A percentile compares a stretch with the other conserved stretches of the same genome.
Evolutionary conservation across 2,113 vertebrate species (phyloP).

Genomic region (Pachypanchax playfairii): DNA sequence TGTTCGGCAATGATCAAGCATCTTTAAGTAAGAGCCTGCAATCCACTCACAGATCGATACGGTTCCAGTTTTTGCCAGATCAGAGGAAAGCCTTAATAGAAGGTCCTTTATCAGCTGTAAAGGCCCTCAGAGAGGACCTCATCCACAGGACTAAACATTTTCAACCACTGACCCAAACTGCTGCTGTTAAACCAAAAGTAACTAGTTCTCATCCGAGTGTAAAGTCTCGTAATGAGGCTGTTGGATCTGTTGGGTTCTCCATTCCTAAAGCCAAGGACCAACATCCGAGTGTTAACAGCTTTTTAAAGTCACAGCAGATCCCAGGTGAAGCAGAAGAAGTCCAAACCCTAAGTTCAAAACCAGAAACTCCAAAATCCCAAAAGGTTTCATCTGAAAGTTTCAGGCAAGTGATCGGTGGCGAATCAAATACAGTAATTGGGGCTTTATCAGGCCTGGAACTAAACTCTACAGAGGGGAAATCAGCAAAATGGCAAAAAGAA

Average conservation of each 20-base stretch:
- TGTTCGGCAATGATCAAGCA: slow-evolving; percentile 5
- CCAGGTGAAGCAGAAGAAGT: slow-evolving; percentile 13
- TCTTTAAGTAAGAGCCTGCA: slow-evolving; percentile 28
- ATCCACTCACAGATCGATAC: slow-evolving; percentile 46
- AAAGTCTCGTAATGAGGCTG: slow-evolving; percentile 20
- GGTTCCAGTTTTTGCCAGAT: slow-evolving; percentile 7
- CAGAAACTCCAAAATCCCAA: slow-evolving; percentile 10
- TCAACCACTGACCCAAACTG: slow-evolving; percentile 14
- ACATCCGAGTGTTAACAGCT: slow-evolving; percentile 2
- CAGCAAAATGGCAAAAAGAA: neutral
- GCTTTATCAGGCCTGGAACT: slow-evolving; percentile 3
- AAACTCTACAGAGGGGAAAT: neutral
- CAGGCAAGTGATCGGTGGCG: slow-evolving; percentile 7
- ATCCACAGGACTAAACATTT: neutral
- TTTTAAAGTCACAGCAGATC: slow-evolving; percentile 20
- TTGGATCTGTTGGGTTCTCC: slow-evolving; percentile 9
- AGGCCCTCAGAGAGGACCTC: slow-evolving; percentile 50
- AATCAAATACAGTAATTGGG: slow-evolving; percentile 2
- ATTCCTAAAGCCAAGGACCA: slow-evolving; percentile 10
- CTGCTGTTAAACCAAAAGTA: slow-evolving; percentile 12
- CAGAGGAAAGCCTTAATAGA: slow-evolving; percentile 19
- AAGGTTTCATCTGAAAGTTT: neutral
- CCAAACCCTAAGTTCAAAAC: slow-evolving; percentile 16
- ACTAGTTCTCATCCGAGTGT: slow-evolving; percentile 16
- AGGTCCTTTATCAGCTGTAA: slow-evolving; percentile 56